phyloP scores from a whole-genome alignment of 2,888 invertebrate genomes.

The Steromphala cineraria region DNA sequence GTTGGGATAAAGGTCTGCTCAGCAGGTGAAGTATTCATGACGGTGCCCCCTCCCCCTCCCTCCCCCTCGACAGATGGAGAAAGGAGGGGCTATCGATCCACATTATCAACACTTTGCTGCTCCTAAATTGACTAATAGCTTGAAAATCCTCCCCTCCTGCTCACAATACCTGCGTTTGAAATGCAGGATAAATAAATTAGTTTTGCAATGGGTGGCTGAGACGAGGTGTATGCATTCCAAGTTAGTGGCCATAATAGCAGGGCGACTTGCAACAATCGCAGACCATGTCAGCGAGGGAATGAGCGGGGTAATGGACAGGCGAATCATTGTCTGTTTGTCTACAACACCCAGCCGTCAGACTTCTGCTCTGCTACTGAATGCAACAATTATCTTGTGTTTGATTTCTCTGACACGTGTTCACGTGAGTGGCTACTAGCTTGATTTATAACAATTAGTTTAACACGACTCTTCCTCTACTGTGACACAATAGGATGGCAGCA shows the following conservation, averaged over 20 bases:
- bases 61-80: conserved; percentile 5
- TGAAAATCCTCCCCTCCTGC: background rate
- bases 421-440: background rate
- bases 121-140: conserved; percentile 12
- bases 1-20: background rate
- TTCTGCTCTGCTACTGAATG: background rate
- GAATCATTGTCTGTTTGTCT: background rate
- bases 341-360: background rate
- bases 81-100: background rate
- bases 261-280: background rate
- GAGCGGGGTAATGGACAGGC: background rate
- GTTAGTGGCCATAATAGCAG: background rate
- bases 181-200: conserved; percentile 17
- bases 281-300: too few relatives aligned
- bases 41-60: background rate
- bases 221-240: background rate
- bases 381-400: conserved; percentile 5
- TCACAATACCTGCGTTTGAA: background rate
- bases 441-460: background rate
- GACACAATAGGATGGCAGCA: too few relatives aligned
- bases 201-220: background rate
- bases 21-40: background rate
- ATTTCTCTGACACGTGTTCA: background rate
- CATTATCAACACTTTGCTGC: conserved; percentile 13
- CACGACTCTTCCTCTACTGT: background rate